phyloP scores from a whole-genome alignment of 1,140 invertebrate genomes.

The Galendromus occidentalis region DNA sequence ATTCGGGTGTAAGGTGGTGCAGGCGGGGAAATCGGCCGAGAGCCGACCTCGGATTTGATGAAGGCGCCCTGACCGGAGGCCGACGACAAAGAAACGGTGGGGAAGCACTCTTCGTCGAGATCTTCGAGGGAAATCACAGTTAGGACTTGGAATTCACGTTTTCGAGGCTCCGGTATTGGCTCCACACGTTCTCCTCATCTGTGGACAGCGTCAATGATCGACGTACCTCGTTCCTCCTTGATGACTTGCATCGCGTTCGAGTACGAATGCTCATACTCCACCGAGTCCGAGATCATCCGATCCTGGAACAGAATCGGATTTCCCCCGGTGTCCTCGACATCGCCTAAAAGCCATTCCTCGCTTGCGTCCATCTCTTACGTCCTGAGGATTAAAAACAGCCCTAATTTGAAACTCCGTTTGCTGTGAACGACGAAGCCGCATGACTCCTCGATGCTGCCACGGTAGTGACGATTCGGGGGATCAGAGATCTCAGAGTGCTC shows the following conservation, averaged over 20 bases:
- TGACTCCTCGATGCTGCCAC: no score
- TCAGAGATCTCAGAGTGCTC: no score
- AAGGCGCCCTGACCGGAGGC: slow-evolving; percentile 24
- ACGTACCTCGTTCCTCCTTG: neutral
- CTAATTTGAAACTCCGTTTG: no score
- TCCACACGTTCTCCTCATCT: no score
- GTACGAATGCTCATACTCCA: slow-evolving; percentile 4
- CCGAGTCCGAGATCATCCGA: slow-evolving; percentile 1
- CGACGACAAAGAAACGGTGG: slow-evolving; percentile 44
- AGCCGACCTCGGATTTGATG: slow-evolving; percentile 30
- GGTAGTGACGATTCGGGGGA: no score
- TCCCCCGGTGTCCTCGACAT: neutral
- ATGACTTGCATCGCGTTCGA: neutral
- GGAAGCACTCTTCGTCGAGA: slow-evolving; percentile 61
- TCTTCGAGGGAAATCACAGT: no score
- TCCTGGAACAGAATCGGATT: slow-evolving; percentile 1
- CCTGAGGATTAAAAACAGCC: no score
- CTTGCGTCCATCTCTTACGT: neutral
- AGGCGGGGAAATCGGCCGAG: slow-evolving; percentile 21
- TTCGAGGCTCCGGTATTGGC: no score
- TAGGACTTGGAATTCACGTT: no score
- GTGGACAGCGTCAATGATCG: neutral
- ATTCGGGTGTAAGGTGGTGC: slow-evolving; percentile 17
- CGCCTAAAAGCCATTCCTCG: neutral
- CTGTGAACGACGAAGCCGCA: no score